A percentile compares a stretch with the other conserved stretches of the same genome.
Evolutionary conservation across 2,797 vertebrate species (phyloP).

Genomic region (Parauchenoglanis ngamensis): DNA sequence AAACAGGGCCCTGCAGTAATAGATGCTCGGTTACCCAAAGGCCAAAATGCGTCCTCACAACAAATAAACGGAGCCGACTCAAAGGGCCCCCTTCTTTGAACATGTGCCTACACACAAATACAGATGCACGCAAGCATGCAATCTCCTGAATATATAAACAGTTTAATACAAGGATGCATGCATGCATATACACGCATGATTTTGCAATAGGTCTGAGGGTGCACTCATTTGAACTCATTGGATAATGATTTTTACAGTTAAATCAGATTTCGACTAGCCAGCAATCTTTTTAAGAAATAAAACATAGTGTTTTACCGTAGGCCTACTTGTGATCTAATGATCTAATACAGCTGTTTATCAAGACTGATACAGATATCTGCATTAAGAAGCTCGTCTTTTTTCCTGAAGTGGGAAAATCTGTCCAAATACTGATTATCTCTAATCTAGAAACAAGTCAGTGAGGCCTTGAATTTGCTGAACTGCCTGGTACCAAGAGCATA

Average conservation of each 20-base stretch:
- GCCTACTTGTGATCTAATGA: neutral
- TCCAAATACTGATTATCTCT: conserved; percentile 49
- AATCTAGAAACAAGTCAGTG: conserved; percentile 40
- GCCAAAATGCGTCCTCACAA: conserved; percentile 34
- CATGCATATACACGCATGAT: neutral
- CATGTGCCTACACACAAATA: conserved; percentile 37
- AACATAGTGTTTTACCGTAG: neutral
- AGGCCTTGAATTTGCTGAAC: conserved; percentile 69
- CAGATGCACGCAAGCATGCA: conserved; percentile 22
- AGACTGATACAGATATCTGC: neutral
- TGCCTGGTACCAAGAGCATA: conserved; percentile 75
- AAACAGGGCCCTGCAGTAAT: conserved; percentile 42
- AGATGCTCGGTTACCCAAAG: conserved; percentile 30
- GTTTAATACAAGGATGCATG: neutral
- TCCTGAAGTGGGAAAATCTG: conserved; percentile 33
- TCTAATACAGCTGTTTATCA: conserved; percentile 14
- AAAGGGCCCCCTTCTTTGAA: conserved; percentile 24
- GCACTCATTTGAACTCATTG: neutral
- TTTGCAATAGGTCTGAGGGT: neutral
- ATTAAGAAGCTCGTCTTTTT: conserved; percentile 13
- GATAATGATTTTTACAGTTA: neutral
- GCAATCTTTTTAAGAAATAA: neutral
- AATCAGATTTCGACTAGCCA: neutral
- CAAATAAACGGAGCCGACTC: conserved; percentile 40
- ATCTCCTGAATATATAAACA: neutral